phyloP scores from a whole-genome alignment of 2,888 invertebrate genomes.

The Lydus trimaculatus region DNA sequence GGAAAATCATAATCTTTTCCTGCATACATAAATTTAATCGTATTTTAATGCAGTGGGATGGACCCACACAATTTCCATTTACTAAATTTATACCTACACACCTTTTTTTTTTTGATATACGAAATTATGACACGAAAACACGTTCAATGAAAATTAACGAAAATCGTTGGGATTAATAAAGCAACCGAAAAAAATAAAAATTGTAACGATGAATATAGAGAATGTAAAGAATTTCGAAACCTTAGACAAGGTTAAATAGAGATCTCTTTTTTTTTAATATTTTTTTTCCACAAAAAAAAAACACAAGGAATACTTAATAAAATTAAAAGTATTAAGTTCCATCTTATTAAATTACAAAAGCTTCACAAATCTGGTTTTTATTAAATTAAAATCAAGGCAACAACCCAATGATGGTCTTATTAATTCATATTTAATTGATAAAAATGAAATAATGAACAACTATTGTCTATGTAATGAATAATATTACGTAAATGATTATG shows the following conservation, averaged over 20 bases:
- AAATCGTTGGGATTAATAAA: too few relatives aligned
- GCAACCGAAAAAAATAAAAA: not conserved
- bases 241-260: not conserved
- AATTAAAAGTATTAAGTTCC: not conserved
- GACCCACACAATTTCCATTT: not conserved
- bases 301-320: not conserved
- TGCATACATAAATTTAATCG: not conserved
- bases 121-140: not conserved
- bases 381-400: not conserved
- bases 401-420: not conserved
- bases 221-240: not conserved
- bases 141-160: too few relatives aligned
- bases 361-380: conserved; percentile 1
- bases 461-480: not conserved
- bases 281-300: not conserved
- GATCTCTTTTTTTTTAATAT: not conserved
- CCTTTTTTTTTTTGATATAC: not conserved
- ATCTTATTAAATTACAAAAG: not conserved
- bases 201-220: not conserved
- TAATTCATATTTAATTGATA: not conserved
- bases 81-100: not conserved
- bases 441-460: not conserved
- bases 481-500: not conserved
- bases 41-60: not conserved
- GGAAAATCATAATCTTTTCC: not conserved